phyloP scores from a whole-genome alignment of 2,888 invertebrate genomes.

The Xestia c-nigrum region DNA sequence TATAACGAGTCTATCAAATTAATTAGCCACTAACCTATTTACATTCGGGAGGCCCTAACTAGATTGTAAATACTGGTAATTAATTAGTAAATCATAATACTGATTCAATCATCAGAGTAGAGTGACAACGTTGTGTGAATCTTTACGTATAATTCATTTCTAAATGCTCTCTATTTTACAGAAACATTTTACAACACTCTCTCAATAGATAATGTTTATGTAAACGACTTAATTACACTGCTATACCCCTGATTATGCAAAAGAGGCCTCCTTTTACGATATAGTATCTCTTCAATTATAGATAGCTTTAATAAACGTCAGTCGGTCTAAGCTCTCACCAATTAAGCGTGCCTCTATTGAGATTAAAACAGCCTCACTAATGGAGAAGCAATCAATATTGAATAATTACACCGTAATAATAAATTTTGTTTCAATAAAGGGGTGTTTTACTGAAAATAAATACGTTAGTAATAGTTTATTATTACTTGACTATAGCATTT shows the following conservation, averaged over 20 bases:
- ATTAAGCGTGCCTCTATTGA: slow-evolving; percentile 54
- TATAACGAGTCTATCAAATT: slow-evolving; percentile 31
- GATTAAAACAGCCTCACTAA: slow-evolving; percentile 49
- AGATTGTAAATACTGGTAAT: slow-evolving; percentile 25
- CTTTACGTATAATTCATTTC: slow-evolving; percentile 20
- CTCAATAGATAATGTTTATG: slow-evolving; percentile 46
- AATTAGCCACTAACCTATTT: slow-evolving; percentile 40
- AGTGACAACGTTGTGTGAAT: slow-evolving; percentile 26
- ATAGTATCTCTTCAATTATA: slow-evolving; percentile 66
- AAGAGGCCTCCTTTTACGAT: slow-evolving; percentile 60
- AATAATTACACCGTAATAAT: slow-evolving; percentile 50
- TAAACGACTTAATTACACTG: slow-evolving; percentile 56
- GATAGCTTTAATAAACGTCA: slow-evolving; percentile 66
- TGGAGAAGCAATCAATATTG: slow-evolving; percentile 50
- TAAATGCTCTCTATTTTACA: slow-evolving; percentile 27
- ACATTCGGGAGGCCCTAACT: slow-evolving; percentile 16
- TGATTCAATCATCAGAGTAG: slow-evolving; percentile 5
- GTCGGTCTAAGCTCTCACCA: slow-evolving; percentile 53
- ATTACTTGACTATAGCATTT: slow-evolving; percentile 21
- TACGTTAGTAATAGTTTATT: slow-evolving; percentile 14
- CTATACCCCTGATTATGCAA: slow-evolving; percentile 62
- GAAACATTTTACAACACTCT: slow-evolving; percentile 34
- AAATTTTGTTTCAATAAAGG: slow-evolving; percentile 18
- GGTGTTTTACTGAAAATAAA: slow-evolving; percentile 16
- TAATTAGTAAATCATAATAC: slow-evolving; percentile 22